Conservation (phyloP, 2,888 invertebrate genomes). For the Bhutanitis thaidina region DNA sequence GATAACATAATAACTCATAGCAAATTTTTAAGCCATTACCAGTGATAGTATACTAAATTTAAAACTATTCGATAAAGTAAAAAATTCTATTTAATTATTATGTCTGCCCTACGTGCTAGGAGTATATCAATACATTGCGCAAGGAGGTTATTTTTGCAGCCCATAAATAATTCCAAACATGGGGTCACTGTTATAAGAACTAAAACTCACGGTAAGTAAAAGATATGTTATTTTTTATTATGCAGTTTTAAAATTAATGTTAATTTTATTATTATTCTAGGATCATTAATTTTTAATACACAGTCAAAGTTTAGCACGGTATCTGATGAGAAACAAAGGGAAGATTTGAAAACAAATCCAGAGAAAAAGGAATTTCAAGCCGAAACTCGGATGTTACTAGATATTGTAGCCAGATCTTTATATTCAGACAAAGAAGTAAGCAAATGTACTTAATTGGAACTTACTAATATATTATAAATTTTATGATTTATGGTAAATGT, state of each 20-base stretch:
- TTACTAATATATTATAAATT: too few relatives aligned
- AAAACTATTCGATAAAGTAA: too few relatives aligned
- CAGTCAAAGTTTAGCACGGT: slow-evolving; percentile 38
- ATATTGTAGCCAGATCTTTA: slow-evolving; percentile 97
- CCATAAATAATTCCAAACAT: slow-evolving; percentile 39
- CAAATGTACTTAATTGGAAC: too few relatives aligned
- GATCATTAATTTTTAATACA: neutral
- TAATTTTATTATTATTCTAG: slow-evolving; percentile 15
- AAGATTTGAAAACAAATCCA: slow-evolving; percentile 78
- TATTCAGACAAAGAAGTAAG: slow-evolving; percentile 97
- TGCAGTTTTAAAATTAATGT: neutral
- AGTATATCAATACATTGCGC: slow-evolving; percentile 38
- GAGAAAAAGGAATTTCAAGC: slow-evolving; percentile 96
- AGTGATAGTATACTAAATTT: too few relatives aligned
- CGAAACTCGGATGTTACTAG: slow-evolving; percentile 95
- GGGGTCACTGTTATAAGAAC: slow-evolving; percentile 28
- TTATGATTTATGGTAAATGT: too few relatives aligned
- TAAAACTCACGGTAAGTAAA: slow-evolving; percentile 31
- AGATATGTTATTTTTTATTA: too few relatives aligned
- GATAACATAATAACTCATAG: too few relatives aligned
- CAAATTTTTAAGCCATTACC: too few relatives aligned
- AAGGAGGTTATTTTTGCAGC: slow-evolving; percentile 50
- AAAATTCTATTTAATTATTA: too few relatives aligned
- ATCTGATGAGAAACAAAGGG: slow-evolving; percentile 45
- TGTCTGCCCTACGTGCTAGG: slow-evolving; percentile 57